Evolutionary conservation across 1,140 invertebrate genomes (phyloP).

Genomic region (Plectus sambesii): DNA sequence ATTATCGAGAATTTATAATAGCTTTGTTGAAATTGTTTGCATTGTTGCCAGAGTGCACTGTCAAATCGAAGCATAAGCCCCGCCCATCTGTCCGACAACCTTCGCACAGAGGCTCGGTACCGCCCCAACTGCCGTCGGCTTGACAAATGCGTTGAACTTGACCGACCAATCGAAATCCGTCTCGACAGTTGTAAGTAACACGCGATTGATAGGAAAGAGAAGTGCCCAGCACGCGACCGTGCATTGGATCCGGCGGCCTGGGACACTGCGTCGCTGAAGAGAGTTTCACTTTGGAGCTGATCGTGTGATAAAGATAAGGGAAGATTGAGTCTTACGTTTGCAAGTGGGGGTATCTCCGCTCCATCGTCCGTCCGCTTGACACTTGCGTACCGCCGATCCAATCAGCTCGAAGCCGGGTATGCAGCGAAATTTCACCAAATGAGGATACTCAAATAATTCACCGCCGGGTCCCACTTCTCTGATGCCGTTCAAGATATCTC

Average conservation of each 20-base stretch:
- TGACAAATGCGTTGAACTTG: constrained; percentile 73
- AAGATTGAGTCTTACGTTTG: constrained; percentile 46
- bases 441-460: constrained; percentile 76
- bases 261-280: constrained; percentile 40
- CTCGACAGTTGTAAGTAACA: constrained; percentile 80
- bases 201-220: constrained; percentile 85
- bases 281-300: background rate
- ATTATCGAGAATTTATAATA: no score
- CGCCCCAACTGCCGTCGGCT: constrained; percentile 82
- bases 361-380: constrained; percentile 47
- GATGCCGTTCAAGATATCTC: constrained; percentile 75
- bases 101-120: constrained; percentile 70
- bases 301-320: constrained; percentile 12
- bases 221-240: constrained; percentile 71
- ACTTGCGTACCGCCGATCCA: constrained; percentile 45
- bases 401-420: constrained; percentile 45
- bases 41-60: constrained; percentile 3
- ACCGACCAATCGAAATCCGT: constrained; percentile 76
- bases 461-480: no score
- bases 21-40: constrained; percentile 7
- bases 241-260: constrained; percentile 39
- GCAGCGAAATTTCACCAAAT: constrained; percentile 53
- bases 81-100: constrained; percentile 54
- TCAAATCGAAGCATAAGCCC: background rate
- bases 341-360: constrained; percentile 46